A percentile compares a stretch with the other conserved stretches of the same genome.
phyloP scores from a whole-genome alignment of 2,113 vertebrate genomes.

The Perca fluviatilis region DNA sequence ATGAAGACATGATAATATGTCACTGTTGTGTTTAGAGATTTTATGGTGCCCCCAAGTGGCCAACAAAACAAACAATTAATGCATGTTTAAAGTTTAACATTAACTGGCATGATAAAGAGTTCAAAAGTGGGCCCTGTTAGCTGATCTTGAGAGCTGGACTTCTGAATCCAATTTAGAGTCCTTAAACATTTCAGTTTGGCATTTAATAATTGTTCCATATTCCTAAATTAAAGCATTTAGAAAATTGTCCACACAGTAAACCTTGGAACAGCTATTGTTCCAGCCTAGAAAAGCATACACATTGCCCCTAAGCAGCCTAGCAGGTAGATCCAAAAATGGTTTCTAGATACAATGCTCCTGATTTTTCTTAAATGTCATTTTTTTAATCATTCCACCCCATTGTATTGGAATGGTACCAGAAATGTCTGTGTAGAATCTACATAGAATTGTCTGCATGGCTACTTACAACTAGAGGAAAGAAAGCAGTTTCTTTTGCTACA shows the following conservation, averaged over 20 bases:
- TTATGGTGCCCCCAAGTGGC: neutral
- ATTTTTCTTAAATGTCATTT: too few relatives aligned
- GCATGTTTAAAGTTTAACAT: neutral
- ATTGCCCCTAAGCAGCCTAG: too few relatives aligned
- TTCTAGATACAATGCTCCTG: too few relatives aligned
- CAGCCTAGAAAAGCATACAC: neutral
- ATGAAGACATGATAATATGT: too few relatives aligned
- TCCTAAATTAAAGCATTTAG: neutral
- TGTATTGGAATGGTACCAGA: neutral
- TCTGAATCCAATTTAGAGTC: neutral
- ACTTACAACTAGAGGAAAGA: neutral
- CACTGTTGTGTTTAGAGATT: too few relatives aligned
- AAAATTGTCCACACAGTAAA: neutral
- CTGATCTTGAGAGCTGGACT: too few relatives aligned
- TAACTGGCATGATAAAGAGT: neutral
- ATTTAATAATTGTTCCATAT: neutral
- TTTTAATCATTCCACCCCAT: too few relatives aligned
- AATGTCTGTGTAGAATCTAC: neutral
- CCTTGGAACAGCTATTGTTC: neutral
- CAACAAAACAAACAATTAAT: neutral
- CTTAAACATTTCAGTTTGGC: neutral
- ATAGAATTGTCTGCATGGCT: neutral
- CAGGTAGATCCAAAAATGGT: neutral
- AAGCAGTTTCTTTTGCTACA: neutral
- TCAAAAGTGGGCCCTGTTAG: too few relatives aligned